Percentiles rank a stretch among this genome's conserved stretches.
These are phyloP conservation scores for Betta splendens DNA, from an alignment of 2,797 vertebrate genomes.

Conservation along the genomic window DNA sequence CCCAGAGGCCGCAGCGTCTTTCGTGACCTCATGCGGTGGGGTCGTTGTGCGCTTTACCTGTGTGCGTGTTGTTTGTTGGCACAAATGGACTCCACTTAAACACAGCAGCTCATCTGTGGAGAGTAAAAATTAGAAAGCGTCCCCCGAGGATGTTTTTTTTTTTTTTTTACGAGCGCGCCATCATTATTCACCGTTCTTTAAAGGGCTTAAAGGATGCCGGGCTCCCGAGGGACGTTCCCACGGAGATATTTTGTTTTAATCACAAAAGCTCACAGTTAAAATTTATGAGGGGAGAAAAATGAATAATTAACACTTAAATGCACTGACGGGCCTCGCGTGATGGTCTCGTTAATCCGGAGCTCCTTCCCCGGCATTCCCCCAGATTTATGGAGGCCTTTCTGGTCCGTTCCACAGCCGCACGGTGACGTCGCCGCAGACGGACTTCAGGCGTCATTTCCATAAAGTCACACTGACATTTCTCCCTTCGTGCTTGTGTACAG, in stretches of 20 bases:
- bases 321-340: constrained; percentile 71
- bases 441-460: constrained; percentile 8
- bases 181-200: constrained; percentile 79
- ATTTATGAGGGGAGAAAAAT: constrained; percentile 77
- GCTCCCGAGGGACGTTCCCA: constrained; percentile 73
- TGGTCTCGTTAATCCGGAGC: constrained; percentile 65
- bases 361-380: constrained; percentile 63
- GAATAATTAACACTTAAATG: constrained; percentile 82
- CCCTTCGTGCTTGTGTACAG: not conserved
- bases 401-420: too few species aligned
- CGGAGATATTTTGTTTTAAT: constrained; percentile 81
- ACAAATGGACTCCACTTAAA: constrained; percentile 57
- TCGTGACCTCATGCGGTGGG: constrained; percentile 51
- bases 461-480: not conserved
- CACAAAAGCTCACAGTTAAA: constrained; percentile 80
- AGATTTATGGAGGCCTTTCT: constrained; percentile 66
- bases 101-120: constrained; percentile 56
- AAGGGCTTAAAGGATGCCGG: constrained; percentile 76
- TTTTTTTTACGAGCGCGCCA: constrained; percentile 68
- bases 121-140: constrained; percentile 63
- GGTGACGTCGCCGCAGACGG: constrained; percentile 51
- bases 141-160: constrained; percentile 75
- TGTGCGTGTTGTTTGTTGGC: constrained; percentile 44
- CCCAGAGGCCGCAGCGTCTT: constrained; percentile 51
- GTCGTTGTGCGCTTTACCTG: constrained; percentile 47